Evolutionary conservation across 2,797 vertebrate species (phyloP), one percentile per base, ranked within the genome.

Genomic region (Acrossocheilus fasciatus): DNA sequence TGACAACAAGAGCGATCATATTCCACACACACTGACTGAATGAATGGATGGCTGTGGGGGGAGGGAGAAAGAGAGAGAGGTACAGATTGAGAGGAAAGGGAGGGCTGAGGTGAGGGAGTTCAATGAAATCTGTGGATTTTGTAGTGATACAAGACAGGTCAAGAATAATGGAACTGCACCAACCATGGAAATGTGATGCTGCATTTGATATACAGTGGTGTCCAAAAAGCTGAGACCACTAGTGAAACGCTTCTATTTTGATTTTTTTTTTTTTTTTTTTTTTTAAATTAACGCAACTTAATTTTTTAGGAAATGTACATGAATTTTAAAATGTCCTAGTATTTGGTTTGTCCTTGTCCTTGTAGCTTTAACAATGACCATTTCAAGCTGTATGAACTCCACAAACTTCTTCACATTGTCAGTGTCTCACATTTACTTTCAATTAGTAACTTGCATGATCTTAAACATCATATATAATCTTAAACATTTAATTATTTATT

Each of bases 11-110:
- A 84, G 69, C 23, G 41, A 84, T 88, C 82, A 86, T 47, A 84
- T 83, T 88, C 81, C 81, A 89, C 83, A 83, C 86, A 83, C 64
- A 26, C 81, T 81, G 80, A 30, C 75, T 83, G 87, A 86, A 86
- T 88, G 81, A 1, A 36, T 81, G 90, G 15, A 23, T 84, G 43
- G 17, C 15, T 79, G 41, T 36, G 81, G 52, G 64, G 57, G 36
- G 73, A 52, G 64, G 47, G 52, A 76, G 62, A 70, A 12, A 45
- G 18, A 83, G n/a, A 50, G 66, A 72, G 74, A n/a, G 57, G 43
- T 23, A 68, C 10, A 81, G 26, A 68, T 11, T 39, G 74, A 79
- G 47, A 74, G 86, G 68, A 79, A 79, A 34, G 54, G 68, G 75
- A 79, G 54, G n/a, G 76, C 64, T 80, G 76, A 64, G 47, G 79